Conservation (phyloP, 1,140 invertebrate species). For the Drosophila bocqueti region DNA sequence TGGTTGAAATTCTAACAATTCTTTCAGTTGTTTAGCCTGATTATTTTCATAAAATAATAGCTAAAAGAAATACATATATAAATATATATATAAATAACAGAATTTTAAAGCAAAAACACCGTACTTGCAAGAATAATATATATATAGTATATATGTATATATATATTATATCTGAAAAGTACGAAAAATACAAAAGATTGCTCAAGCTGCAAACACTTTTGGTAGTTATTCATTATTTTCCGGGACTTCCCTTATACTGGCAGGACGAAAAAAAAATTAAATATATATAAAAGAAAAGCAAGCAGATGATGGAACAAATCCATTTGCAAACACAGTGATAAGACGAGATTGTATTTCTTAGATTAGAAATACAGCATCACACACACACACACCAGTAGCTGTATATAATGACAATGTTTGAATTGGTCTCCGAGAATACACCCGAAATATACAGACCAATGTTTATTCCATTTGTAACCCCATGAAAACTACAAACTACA, state of each 20-base stretch:
- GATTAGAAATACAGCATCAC: not conserved
- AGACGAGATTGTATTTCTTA: constrained; percentile 7
- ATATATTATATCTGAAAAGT: not conserved
- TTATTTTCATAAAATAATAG: constrained; percentile 23
- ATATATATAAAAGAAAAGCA: not conserved
- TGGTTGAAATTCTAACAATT: constrained; percentile 14
- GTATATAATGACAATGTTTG: not conserved
- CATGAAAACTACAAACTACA: not conserved
- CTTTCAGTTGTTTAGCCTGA: constrained; percentile 15
- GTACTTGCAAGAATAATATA: constrained; percentile 4
- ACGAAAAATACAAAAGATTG: constrained; percentile 22
- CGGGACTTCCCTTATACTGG: constrained; percentile 21
- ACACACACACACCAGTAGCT: not conserved
- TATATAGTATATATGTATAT: not conserved
- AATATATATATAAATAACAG: constrained; percentile 1
- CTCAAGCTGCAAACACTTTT: constrained; percentile 37
- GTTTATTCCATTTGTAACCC: constrained; percentile 14
- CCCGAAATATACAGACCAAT: not conserved
- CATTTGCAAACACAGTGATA: constrained; percentile 29
- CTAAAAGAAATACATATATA: constrained; percentile 1
- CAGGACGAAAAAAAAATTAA: not conserved
- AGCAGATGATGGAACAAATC: not conserved
- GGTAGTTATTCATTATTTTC: constrained; percentile 20
- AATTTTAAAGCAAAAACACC: constrained; percentile 7
- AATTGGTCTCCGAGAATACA: constrained; percentile 6